Evolutionary conservation across 2,888 invertebrate genomes (phyloP).

Genomic region (Eulithis prunata): DNA sequence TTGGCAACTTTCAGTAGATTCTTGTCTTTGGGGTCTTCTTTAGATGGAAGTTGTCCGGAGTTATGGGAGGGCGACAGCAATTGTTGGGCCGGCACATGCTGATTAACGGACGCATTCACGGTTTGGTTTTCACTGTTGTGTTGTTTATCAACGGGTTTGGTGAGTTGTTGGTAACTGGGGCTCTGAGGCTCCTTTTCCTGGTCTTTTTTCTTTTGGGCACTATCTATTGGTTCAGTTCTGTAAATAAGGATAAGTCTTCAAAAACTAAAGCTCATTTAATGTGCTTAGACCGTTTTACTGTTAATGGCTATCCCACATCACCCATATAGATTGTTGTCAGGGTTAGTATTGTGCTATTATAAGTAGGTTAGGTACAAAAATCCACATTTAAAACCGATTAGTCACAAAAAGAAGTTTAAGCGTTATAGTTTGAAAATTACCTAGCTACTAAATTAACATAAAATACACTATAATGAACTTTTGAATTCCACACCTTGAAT

Average conservation of each 20-base stretch:
- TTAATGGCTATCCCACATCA: background rate
- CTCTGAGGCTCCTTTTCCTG: conserved; percentile 71
- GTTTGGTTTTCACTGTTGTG: conserved; percentile 57
- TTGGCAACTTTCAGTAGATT: conserved; percentile 71
- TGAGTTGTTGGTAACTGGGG: conserved; percentile 63
- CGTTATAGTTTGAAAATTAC: background rate
- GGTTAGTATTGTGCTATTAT: background rate
- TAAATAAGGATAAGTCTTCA: conserved; percentile 48
- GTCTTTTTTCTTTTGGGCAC: conserved; percentile 82
- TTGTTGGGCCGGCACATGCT: conserved; percentile 75
- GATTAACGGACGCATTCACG: conserved; percentile 61
- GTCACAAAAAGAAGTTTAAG: conserved; percentile 6
- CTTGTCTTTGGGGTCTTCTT: conserved; percentile 76
- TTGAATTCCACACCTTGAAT: too few relatives aligned
- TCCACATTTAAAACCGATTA: background rate
- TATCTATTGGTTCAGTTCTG: conserved; percentile 87
- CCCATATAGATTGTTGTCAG: background rate
- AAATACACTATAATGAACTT: too few relatives aligned
- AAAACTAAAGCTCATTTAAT: background rate
- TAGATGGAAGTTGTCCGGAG: conserved; percentile 57
- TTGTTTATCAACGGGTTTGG: conserved; percentile 66
- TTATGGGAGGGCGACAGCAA: conserved; percentile 67
- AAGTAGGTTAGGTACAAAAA: background rate
- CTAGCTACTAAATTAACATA: too few relatives aligned
- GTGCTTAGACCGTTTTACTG: too few relatives aligned